Percentiles rank a stretch among this genome's conserved stretches.
Evolutionary conservation across 2,888 invertebrate species (phyloP).

Genomic region (Acanthosepion esculentum): DNA sequence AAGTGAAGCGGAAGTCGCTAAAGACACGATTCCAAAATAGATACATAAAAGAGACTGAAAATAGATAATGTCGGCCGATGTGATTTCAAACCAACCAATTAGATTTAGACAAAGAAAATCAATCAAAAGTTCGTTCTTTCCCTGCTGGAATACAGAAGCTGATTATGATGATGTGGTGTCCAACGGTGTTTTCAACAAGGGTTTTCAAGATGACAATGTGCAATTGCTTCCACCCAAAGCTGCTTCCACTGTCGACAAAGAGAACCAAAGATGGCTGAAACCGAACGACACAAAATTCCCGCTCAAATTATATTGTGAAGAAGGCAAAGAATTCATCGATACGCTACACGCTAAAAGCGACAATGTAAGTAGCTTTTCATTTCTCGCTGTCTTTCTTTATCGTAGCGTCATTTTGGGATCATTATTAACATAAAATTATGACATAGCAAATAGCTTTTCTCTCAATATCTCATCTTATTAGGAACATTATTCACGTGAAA

Average conservation of each 20-base stretch:
- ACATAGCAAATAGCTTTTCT: no score
- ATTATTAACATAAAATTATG: no score
- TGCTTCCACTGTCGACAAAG: not conserved
- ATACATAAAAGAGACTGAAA: not conserved
- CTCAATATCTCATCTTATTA: no score
- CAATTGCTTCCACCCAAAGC: no score
- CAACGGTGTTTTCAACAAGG: not conserved
- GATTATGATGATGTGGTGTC: not conserved
- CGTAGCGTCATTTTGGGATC: no score
- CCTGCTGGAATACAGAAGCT: not conserved
- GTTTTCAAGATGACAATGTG: not conserved
- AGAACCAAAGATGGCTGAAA: not conserved
- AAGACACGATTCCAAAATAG: not conserved
- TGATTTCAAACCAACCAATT: no score
- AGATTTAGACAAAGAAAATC: no score
- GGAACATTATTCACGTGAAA: no score
- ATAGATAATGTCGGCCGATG: not conserved
- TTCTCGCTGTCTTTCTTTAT: not conserved
- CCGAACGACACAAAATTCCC: not conserved
- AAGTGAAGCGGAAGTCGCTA: not conserved
- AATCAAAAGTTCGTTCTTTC: no score
- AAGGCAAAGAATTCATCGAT: not conserved
- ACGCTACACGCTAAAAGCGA: not conserved
- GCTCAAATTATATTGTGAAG: not conserved
- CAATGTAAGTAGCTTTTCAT: not conserved